phyloP scores from a whole-genome alignment of 2,113 vertebrate species.

The Erythrolamprus reginae region DNA sequence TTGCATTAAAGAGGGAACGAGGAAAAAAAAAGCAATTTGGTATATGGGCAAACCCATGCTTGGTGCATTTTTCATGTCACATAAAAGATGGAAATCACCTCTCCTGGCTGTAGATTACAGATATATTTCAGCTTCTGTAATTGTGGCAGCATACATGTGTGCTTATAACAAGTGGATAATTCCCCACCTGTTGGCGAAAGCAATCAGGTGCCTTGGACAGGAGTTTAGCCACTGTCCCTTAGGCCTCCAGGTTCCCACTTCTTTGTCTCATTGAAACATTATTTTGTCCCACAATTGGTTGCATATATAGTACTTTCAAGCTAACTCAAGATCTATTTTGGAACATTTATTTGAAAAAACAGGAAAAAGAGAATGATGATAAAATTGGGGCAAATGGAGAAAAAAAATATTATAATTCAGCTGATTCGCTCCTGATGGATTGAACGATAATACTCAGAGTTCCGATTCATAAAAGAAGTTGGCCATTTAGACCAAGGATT shows the following conservation, averaged over 20 bases:
- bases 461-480: neutral
- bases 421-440: neutral
- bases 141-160: neutral
- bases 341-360: neutral
- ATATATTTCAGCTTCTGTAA: conserved; percentile 17
- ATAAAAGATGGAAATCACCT: conserved; percentile 27
- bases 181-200: neutral
- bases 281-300: neutral
- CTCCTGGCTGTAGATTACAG: conserved; percentile 18
- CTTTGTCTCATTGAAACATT: neutral
- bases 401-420: neutral
- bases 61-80: conserved; percentile 27
- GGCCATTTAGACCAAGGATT: neutral
- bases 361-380: no score
- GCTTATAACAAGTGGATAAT: conserved; percentile 9
- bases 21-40: conserved; percentile 16
- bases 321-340: neutral
- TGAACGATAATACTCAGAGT: neutral
- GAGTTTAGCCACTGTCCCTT: neutral
- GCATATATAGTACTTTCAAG: neutral
- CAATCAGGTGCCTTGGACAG: neutral
- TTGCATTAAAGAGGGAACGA: conserved; percentile 9
- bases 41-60: conserved; percentile 6
- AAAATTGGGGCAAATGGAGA: neutral
- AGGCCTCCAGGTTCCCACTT: neutral